A percentile compares a stretch with the other conserved stretches of the same genome.
phyloP scores from a whole-genome alignment of 2,113 vertebrate genomes.

The Myotis brandtii region DNA sequence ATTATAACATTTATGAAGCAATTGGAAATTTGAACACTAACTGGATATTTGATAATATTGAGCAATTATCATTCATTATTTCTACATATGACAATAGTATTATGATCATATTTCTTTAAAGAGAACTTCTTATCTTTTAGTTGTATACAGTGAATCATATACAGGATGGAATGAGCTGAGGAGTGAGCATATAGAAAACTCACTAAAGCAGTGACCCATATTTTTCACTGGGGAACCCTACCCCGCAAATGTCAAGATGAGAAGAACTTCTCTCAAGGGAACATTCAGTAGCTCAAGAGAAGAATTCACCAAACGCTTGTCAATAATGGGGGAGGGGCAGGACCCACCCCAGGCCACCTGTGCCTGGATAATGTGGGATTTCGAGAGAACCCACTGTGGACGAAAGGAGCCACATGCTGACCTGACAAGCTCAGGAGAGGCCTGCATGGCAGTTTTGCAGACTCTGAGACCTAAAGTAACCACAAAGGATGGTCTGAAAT shows the following conservation, averaged over 20 bases:
- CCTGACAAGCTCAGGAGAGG: no score
- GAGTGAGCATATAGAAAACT: neutral
- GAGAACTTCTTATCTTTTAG: neutral
- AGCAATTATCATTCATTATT: neutral
- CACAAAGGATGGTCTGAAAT: no score
- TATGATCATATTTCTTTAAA: neutral
- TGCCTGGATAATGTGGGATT: fast-evolving
- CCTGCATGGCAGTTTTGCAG: no score
- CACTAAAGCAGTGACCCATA: neutral
- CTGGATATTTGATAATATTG: neutral
- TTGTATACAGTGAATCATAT: neutral
- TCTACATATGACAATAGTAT: neutral
- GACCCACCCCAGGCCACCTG: neutral
- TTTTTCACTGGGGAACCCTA: neutral
- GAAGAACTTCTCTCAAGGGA: neutral
- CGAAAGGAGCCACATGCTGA: no score
- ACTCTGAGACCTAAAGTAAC: no score
- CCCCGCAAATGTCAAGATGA: neutral
- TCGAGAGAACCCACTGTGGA: neutral
- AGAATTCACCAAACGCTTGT: neutral
- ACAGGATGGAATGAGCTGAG: neutral
- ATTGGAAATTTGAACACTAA: neutral
- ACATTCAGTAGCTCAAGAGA: neutral
- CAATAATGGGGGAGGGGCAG: neutral
- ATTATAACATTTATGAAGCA: neutral